These are phyloP conservation scores for Drosophila bifasciata DNA, from an alignment of 1,140 invertebrate genomes.

Conservation along the genomic window DNA sequence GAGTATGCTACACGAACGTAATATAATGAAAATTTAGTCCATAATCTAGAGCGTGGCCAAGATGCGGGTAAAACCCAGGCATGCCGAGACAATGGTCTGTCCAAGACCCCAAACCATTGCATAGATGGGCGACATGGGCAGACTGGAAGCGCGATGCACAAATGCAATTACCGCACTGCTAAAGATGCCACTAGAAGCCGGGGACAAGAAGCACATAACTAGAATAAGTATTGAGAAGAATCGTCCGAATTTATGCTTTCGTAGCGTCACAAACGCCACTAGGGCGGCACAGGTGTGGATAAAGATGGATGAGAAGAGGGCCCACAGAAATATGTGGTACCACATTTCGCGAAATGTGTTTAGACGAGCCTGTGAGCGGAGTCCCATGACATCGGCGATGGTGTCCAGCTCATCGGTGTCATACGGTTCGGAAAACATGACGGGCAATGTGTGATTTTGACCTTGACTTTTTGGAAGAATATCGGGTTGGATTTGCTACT, in stretches of 20 bases:
- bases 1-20: background rate
- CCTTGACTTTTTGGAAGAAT: constrained; percentile 13
- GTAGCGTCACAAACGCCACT: constrained; percentile 94
- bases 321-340: constrained; percentile 96
- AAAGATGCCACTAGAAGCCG: constrained; percentile 93
- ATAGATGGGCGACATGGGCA: constrained; percentile 95
- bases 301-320: constrained; percentile 95
- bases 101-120: constrained; percentile 96
- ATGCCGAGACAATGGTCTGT: constrained; percentile 94
- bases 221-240: constrained; percentile 95
- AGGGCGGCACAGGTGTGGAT: constrained; percentile 95
- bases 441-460: constrained; percentile 1
- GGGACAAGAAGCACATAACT: constrained; percentile 93
- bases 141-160: constrained; percentile 94
- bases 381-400: constrained; percentile 87
- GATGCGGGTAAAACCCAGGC: constrained; percentile 96
- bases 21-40: constrained; percentile 38
- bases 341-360: constrained; percentile 94
- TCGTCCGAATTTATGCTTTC: constrained; percentile 96
- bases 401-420: constrained; percentile 87
- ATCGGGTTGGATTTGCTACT: background rate
- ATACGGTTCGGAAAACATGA: constrained; percentile 85
- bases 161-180: constrained; percentile 97
- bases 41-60: constrained; percentile 90
- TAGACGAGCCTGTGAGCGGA: constrained; percentile 86